A percentile compares a stretch with the other conserved stretches of the same genome.
Conservation (phyloP, 2,797 vertebrate species). For the Typhlichthys eigenmanni region DNA sequence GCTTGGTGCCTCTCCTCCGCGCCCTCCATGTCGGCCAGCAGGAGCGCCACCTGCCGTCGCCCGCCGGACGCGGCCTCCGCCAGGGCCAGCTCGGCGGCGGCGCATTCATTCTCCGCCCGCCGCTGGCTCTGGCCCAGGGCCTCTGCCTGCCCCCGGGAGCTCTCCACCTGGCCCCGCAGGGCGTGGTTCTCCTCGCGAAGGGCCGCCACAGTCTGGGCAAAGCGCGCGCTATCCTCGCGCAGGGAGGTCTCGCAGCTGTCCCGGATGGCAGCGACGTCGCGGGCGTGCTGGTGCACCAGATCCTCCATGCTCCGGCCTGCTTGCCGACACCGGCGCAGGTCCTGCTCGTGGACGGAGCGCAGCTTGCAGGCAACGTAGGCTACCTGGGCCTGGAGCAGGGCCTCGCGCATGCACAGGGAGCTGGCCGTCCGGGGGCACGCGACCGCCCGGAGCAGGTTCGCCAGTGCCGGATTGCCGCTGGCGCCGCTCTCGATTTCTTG, state of each 20-base stretch:
- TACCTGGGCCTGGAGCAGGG: constrained; percentile 90
- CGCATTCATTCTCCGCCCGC: constrained; percentile 75
- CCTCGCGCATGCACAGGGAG: constrained; percentile 86
- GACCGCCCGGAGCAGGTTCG: constrained; percentile 76
- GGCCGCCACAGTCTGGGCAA: constrained; percentile 74
- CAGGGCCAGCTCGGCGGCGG: constrained; percentile 77
- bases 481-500: constrained; percentile 77
- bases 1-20: constrained; percentile 81
- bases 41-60: constrained; percentile 78
- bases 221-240: constrained; percentile 81
- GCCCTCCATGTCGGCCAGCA: constrained; percentile 80
- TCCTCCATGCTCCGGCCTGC: constrained; percentile 77
- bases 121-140: constrained; percentile 79
- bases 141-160: constrained; percentile 75
- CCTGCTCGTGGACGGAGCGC: constrained; percentile 80
- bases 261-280: constrained; percentile 76
- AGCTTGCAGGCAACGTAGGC: constrained; percentile 89
- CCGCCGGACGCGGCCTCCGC: constrained; percentile 78
- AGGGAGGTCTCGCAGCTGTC: constrained; percentile 84
- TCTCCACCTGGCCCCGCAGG: constrained; percentile 78
- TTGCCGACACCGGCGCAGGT: constrained; percentile 80
- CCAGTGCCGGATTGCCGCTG: constrained; percentile 74
- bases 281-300: constrained; percentile 82
- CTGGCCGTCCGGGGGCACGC: constrained; percentile 60
- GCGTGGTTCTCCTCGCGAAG: constrained; percentile 84